Base-by-base conservation (phyloP, 64 coral and sea anemone genomes). In the Montipora foliosa region DNA sequence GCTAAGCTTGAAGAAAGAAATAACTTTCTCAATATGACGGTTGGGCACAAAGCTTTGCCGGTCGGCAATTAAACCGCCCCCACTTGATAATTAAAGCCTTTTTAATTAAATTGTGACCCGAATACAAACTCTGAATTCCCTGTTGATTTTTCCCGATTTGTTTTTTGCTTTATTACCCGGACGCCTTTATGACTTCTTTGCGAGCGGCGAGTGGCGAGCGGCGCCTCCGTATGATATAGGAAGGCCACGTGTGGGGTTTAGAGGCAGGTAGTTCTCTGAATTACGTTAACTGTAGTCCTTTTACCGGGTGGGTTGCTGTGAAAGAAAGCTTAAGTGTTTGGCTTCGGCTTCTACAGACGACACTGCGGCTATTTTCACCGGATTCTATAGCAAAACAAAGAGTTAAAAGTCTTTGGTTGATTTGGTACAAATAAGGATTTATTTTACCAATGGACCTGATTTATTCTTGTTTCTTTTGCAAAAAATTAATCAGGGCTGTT, bases 21-120 rank as follows among this genome's bases (percentile, higher is more conserved):
- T 86, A 17, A 86, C 67, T 86, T 71, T 86, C 66, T 14, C 67
- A 86, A 86, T 66, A 86, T 72, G 82, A 86, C 82, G 66, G 37
- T 44, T 11, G 9, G 16, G 20, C 44, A 86, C 82, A 86, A 86
- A 86, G 62, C 61, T 71, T 11, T 16, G 46, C 17, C 82, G 82
- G 82, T 44, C 17, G 66, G 82, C 68, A 47, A 71, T 4, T n/a
- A 49, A 49, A 66, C 37, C 82, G 67, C 82, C 66, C 66, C 44
- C 82, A 86, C 46, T 9, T 22, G 21, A 82, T 82, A 61, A 82
- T 82, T 62, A 82, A 61, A 21, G 24, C 53, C 79, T 62, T 82
- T 62, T 60, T 82, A 82, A 82, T 82, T 82, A 82, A 82, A 82
- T 53, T 60, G 79, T 82, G 79, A 82, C 55, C 76, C 15, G 45